Conservation (phyloP, 2,113 vertebrate genomes). For the Macaca nemestrina region DNA sequence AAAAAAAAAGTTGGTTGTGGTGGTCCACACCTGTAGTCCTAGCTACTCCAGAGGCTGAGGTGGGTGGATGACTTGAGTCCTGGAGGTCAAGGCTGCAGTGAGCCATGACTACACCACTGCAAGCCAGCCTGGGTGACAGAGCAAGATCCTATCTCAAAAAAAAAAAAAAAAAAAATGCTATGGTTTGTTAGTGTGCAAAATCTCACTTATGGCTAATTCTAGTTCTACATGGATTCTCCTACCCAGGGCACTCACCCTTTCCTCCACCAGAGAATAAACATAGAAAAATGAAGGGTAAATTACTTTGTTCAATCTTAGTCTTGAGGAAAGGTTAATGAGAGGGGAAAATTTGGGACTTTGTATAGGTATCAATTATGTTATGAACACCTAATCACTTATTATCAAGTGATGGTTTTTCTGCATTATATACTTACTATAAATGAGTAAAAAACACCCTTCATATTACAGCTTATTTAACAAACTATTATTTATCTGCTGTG, state of each 20-base stretch:
- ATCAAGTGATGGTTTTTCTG: neutral
- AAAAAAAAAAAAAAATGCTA: neutral
- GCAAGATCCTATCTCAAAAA: no score
- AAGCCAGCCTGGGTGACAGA: no score
- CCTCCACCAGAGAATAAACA: neutral
- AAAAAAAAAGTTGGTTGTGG: no score
- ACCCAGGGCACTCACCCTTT: neutral
- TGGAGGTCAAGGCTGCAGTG: no score
- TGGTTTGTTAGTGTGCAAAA: neutral
- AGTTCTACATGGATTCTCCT: neutral
- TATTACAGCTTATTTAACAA: neutral
- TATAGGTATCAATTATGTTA: neutral
- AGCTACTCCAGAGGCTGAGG: no score
- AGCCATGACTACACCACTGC: no score
- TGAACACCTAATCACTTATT: neutral
- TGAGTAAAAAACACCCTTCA: neutral
- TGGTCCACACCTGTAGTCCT: no score
- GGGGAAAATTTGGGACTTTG: neutral
- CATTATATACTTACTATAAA: neutral
- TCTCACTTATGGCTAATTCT: neutral
- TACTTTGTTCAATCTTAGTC: constrained; percentile 22
- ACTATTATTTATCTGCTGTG: neutral
- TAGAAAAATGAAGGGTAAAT: neutral
- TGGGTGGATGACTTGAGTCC: no score
- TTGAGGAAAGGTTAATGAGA: neutral